These are phyloP conservation scores for Mustela lutreola DNA, from an alignment of 2,113 vertebrate species.

Conservation along the genomic window DNA sequence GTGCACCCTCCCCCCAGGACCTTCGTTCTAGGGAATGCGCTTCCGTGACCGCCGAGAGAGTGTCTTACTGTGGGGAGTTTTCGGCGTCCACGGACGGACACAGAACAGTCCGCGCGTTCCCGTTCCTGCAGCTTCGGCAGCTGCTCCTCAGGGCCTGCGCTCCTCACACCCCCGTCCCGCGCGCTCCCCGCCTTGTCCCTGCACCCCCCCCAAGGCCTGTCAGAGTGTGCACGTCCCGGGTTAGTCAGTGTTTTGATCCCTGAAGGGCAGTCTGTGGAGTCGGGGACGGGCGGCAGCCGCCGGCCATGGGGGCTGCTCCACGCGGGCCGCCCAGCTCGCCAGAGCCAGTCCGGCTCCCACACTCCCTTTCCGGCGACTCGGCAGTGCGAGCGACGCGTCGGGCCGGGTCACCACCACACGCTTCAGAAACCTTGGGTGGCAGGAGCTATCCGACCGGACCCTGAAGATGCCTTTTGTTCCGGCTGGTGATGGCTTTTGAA, in stretches of 20 bases:
- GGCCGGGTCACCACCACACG: not conserved
- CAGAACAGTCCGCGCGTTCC: accelerated
- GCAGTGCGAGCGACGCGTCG: accelerated
- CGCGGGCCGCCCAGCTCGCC: accelerated
- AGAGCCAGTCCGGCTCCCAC: accelerated
- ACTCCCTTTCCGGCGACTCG: not conserved
- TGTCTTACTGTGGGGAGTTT: accelerated
- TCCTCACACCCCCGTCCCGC: accelerated
- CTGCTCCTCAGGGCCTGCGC: no score
- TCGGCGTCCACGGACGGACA: not conserved
- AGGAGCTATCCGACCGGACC: accelerated
- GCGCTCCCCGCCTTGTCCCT: accelerated
- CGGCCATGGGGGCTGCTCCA: accelerated
- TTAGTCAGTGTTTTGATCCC: accelerated
- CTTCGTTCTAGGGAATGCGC: no score
- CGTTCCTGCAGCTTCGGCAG: accelerated
- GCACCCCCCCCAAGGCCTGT: accelerated
- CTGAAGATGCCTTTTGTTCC: accelerated
- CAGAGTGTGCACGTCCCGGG: accelerated
- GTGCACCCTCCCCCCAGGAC: accelerated
- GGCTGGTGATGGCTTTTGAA: accelerated
- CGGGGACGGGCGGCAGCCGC: accelerated
- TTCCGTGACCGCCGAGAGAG: accelerated
- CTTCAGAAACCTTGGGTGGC: accelerated
- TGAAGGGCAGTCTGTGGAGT: accelerated